Evolutionary conservation across 2,888 invertebrate species (phyloP).

Genomic region (Frankliniella intonsa): DNA sequence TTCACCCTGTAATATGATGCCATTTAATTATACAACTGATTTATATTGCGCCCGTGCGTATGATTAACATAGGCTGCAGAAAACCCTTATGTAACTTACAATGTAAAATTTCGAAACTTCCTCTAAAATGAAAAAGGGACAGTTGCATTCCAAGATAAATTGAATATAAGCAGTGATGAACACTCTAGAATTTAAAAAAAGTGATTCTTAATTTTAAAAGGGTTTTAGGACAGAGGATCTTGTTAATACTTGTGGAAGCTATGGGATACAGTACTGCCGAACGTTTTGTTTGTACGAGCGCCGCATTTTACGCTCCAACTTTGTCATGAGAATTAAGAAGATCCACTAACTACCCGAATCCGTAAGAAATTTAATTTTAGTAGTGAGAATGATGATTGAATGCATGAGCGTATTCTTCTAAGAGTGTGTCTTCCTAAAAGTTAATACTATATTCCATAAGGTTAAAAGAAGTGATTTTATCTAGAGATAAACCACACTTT

Average conservation of each 20-base stretch:
- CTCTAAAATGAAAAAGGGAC: too few species aligned
- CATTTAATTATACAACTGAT: conserved; percentile 21
- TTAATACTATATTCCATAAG: background rate
- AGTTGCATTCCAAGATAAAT: too few species aligned
- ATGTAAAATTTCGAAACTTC: too few species aligned
- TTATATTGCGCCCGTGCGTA: background rate
- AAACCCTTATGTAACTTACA: background rate
- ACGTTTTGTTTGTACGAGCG: background rate
- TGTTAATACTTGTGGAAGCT: background rate
- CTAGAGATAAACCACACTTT: background rate
- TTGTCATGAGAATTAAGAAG: background rate
- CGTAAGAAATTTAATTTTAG: background rate
- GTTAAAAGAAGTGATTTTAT: conserved; percentile 18
- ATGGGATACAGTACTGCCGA: background rate
- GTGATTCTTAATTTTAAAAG: background rate
- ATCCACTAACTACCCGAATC: background rate
- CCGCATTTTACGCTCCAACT: background rate
- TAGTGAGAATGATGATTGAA: conserved; percentile 3
- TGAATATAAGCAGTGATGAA: background rate
- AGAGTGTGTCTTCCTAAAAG: conserved; percentile 5
- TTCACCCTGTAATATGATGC: conserved; percentile 6
- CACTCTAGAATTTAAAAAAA: background rate
- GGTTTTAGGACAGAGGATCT: background rate
- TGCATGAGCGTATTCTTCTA: background rate
- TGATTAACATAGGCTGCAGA: conserved; percentile 1